These are phyloP conservation scores for Uloborus diversus DNA, from an alignment of 1,140 invertebrate genomes.

Conservation along the genomic window DNA sequence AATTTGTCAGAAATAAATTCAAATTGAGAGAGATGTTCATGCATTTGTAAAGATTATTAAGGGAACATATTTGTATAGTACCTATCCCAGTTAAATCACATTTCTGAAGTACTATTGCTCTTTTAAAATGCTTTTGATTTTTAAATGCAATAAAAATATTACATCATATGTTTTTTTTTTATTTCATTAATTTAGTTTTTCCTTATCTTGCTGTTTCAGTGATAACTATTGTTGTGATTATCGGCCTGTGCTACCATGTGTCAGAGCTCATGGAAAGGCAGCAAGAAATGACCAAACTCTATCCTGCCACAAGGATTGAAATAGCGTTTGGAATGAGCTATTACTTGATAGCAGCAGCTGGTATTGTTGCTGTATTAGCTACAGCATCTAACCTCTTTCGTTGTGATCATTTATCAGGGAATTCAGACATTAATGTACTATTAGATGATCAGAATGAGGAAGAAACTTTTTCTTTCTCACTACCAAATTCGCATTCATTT, in stretches of 20 bases:
- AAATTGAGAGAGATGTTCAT: too few relatives aligned
- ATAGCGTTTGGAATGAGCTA: slow-evolving; percentile 59
- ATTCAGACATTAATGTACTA: slow-evolving; percentile 1
- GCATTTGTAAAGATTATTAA: too few relatives aligned
- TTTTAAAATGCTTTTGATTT: background rate
- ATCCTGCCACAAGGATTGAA: slow-evolving; percentile 49
- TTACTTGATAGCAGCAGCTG: slow-evolving; percentile 58
- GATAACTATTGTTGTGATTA: slow-evolving; percentile 51
- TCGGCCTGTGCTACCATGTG: slow-evolving; percentile 58
- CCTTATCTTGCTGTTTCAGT: too few relatives aligned
- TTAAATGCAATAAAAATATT: background rate
- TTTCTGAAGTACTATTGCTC: background rate
- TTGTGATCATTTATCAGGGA: slow-evolving; percentile 30
- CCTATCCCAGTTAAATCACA: too few relatives aligned
- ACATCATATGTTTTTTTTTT: background rate
- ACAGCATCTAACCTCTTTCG: slow-evolving; percentile 57
- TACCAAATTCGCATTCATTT: slow-evolving; percentile 39
- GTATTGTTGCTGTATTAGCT: slow-evolving; percentile 55
- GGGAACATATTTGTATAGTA: too few relatives aligned
- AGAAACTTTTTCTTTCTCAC: slow-evolving; percentile 51
- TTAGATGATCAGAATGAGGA: slow-evolving; percentile 39
- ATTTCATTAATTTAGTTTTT: background rate
- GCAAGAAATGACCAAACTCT: slow-evolving; percentile 47
- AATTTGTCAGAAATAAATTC: too few relatives aligned
- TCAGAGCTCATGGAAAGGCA: slow-evolving; percentile 54